These are phyloP conservation scores for Anthophora plumipes DNA, from an alignment of 2,888 invertebrate species.

Conservation along the genomic window DNA sequence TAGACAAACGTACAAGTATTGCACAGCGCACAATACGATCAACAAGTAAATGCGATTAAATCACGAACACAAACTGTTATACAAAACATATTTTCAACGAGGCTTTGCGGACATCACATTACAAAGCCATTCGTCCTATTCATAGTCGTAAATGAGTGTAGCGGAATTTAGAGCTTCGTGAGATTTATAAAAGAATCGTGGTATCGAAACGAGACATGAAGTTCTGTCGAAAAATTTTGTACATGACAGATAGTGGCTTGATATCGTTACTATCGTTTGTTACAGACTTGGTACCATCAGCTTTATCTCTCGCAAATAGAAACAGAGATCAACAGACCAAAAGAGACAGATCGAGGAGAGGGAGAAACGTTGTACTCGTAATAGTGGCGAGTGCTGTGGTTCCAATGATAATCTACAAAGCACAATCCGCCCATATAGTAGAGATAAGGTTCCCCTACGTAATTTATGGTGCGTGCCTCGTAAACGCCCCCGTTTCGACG, in stretches of 20 bases:
- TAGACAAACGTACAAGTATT: no score
- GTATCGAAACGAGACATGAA: background rate
- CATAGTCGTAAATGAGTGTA: no score
- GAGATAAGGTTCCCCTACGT: constrained; percentile 78
- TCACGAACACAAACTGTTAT: no score
- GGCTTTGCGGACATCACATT: no score
- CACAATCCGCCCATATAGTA: constrained; percentile 79
- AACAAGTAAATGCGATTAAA: no score
- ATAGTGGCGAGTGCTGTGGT: constrained; percentile 62
- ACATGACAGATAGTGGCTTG: background rate
- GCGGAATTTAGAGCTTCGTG: no score
- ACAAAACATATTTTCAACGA: no score
- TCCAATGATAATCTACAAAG: constrained; percentile 76
- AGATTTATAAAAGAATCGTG: no score
- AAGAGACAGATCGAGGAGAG: constrained; percentile 38
- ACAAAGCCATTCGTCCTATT: no score
- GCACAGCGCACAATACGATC: no score
- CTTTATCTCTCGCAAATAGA: constrained; percentile 38
- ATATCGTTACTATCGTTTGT: background rate
- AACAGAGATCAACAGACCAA: constrained; percentile 5
- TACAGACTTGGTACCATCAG: background rate
- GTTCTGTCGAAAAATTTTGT: constrained; percentile 18
- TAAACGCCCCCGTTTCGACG: constrained; percentile 67
- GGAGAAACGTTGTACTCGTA: constrained; percentile 30
- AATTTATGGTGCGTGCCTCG: constrained; percentile 60